Evolutionary conservation across 2,797 vertebrate species (phyloP).

Genomic region (Luscinia megarhynchos): DNA sequence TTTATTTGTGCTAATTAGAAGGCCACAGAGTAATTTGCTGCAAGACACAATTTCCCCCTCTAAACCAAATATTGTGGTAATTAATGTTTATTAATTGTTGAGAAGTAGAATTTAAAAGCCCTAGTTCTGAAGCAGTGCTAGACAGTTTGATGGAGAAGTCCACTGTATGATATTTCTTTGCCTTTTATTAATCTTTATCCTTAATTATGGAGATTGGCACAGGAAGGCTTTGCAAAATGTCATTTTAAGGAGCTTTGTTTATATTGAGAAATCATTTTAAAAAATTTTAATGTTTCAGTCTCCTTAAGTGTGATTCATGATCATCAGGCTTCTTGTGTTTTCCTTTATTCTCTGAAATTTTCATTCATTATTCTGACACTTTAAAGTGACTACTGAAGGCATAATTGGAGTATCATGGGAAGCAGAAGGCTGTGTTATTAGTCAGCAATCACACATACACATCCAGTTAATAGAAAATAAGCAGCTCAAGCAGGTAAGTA

Average conservation of each 20-base stretch:
- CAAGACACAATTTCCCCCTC: neutral
- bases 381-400: neutral
- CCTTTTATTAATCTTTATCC: neutral
- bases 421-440: conserved; percentile 6
- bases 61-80: neutral
- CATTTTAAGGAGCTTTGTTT: neutral
- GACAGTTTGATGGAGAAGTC: neutral
- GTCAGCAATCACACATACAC: neutral
- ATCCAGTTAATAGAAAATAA: neutral
- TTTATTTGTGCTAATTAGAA: conserved; percentile 17
- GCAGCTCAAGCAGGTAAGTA: neutral
- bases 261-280: neutral
- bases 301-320: neutral
- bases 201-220: neutral
- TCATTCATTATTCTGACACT: conserved; percentile 39
- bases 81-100: conserved; percentile 9
- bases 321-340: neutral
- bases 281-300: neutral
- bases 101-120: neutral
- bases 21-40: neutral
- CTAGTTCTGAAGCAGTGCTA: neutral
- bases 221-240: neutral
- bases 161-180: neutral
- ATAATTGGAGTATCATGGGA: conserved; percentile 7
- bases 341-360: neutral